phyloP scores from a whole-genome alignment of 2,797 vertebrate species.

The Orientallactaga sibirica region DNA sequence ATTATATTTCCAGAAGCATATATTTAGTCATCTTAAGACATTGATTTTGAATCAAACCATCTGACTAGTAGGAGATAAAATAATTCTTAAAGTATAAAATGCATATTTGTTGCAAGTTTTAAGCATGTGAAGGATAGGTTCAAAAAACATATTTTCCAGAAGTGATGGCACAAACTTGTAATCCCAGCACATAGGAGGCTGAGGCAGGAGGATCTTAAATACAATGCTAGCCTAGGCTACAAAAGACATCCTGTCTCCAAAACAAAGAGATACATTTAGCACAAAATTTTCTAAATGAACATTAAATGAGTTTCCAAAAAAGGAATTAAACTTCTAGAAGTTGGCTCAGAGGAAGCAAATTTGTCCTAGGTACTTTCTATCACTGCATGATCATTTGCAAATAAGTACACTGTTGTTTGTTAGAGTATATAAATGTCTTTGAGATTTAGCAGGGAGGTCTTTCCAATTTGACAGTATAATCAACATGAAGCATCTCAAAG shows the following conservation, averaged over 20 bases:
- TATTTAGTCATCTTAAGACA: background rate
- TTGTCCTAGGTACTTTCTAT: background rate
- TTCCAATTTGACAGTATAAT: background rate
- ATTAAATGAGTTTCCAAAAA: background rate
- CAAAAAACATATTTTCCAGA: background rate
- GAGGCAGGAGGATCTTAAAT: background rate
- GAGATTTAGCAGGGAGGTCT: background rate
- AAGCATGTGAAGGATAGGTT: background rate
- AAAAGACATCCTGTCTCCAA: background rate
- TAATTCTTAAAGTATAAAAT: slow-evolving; percentile 10
- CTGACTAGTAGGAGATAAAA: background rate
- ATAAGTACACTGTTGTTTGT: background rate
- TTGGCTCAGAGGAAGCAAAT: background rate
- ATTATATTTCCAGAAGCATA: background rate
- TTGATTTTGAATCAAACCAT: slow-evolving; percentile 24
- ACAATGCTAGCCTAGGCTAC: too few species aligned
- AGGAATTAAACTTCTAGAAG: background rate
- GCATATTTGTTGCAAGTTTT: background rate
- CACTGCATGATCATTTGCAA: background rate
- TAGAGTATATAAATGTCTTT: background rate
- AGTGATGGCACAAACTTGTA: background rate
- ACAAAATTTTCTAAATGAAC: background rate
- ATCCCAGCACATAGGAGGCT: background rate
- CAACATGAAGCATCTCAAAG: background rate
- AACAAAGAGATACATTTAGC: background rate